phyloP scores from a whole-genome alignment of 2,113 vertebrate genomes.

The Odontophorus gujanensis region DNA sequence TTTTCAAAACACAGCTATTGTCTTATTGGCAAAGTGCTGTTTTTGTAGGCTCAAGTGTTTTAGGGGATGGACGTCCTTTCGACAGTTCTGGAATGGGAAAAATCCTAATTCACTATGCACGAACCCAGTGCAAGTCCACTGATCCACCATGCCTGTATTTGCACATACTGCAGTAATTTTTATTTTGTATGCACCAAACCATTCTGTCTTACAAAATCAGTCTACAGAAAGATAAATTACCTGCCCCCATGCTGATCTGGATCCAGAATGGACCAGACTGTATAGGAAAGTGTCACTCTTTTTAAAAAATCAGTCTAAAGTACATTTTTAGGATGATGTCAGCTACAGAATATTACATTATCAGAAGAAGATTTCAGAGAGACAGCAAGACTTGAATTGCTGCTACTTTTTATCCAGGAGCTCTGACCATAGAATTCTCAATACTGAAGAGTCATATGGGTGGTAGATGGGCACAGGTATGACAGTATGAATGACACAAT shows the following conservation, averaged over 20 bases:
- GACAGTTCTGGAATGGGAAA: background rate
- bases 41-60: background rate
- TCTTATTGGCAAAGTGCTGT: background rate
- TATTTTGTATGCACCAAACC: background rate
- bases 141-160: slow-evolving; percentile 5
- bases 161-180: slow-evolving; percentile 23
- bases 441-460: background rate
- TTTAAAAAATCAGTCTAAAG: background rate
- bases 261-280: slow-evolving; percentile 18
- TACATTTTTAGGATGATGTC: background rate
- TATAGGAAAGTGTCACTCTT: slow-evolving; percentile 2
- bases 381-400: background rate
- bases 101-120: background rate
- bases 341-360: background rate
- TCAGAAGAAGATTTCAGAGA: background rate
- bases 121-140: background rate
- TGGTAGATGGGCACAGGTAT: background rate
- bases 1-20: background rate
- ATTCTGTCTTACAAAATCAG: background rate
- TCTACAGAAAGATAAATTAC: slow-evolving; percentile 12
- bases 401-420: background rate
- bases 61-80: background rate
- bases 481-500: background rate
- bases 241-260: background rate
- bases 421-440: background rate